Evolutionary conservation across 2,797 vertebrate species (phyloP).

Genomic region (Cyprinodon diabolis): DNA sequence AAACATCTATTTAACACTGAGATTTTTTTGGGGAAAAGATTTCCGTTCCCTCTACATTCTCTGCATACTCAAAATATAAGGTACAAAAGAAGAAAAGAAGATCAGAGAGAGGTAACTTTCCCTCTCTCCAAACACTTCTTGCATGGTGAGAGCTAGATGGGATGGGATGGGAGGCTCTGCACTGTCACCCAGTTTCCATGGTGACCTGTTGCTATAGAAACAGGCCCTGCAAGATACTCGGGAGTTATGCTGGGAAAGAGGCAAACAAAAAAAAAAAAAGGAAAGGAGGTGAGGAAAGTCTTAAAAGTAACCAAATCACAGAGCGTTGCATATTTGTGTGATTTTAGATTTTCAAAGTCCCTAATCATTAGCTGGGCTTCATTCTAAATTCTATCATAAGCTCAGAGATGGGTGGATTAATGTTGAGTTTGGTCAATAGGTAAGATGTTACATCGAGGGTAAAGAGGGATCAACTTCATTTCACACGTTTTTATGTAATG

Average conservation of each 20-base stretch:
- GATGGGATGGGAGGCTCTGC: slow-evolving; percentile 73
- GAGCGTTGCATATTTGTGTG: slow-evolving; percentile 14
- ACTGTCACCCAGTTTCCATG: slow-evolving; percentile 86
- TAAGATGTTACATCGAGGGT: slow-evolving; percentile 13
- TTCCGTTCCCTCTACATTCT: neutral
- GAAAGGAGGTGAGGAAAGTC: slow-evolving; percentile 48
- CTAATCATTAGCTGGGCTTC: neutral
- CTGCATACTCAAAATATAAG: neutral
- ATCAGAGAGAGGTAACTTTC: slow-evolving; percentile 47
- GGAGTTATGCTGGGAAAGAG: slow-evolving; percentile 59
- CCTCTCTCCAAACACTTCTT: slow-evolving; percentile 55
- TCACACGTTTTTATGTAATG: slow-evolving; percentile 62
- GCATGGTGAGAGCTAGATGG: slow-evolving; percentile 57
- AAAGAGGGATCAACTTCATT: slow-evolving; percentile 35
- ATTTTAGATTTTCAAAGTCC: neutral
- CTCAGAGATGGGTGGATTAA: neutral
- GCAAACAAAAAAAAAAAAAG: slow-evolving; percentile 23
- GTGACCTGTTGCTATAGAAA: slow-evolving; percentile 86
- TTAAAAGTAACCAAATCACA: slow-evolving; percentile 27
- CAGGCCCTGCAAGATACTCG: slow-evolving; percentile 70
- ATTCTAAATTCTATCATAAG: slow-evolving; percentile 9
- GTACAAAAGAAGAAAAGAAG: slow-evolving; percentile 9
- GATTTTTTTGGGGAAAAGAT: neutral
- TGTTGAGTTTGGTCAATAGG: neutral
- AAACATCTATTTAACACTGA: neutral